phyloP scores from a whole-genome alignment of 1,140 invertebrate species.

The Ceratitis capitata region DNA sequence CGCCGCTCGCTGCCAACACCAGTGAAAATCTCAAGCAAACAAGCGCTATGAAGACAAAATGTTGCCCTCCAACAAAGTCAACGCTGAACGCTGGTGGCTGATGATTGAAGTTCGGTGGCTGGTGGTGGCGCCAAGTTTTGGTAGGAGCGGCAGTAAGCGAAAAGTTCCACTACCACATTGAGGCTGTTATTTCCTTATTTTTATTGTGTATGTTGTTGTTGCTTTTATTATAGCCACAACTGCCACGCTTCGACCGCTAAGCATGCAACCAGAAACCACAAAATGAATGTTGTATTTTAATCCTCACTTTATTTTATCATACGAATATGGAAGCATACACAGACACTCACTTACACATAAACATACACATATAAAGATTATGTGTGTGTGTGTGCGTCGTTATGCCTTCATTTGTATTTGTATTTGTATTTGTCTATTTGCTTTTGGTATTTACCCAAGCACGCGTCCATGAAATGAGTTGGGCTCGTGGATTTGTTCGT shows the following conservation, averaged over 20 bases:
- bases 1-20: neutral
- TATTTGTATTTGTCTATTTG: neutral
- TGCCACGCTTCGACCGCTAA: constrained; percentile 22
- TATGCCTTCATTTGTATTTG: too few species aligned
- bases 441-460: constrained; percentile 10
- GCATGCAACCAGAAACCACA: constrained; percentile 32
- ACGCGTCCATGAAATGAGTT: constrained; percentile 23
- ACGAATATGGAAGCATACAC: neutral
- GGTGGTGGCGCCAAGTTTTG: neutral
- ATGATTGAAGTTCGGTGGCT: too few species aligned
- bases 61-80: constrained; percentile 17
- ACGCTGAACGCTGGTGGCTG: too few species aligned
- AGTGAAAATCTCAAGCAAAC: neutral
- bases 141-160: neutral
- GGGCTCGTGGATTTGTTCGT: constrained; percentile 1
- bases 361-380: neutral
- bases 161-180: neutral
- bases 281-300: constrained; percentile 38
- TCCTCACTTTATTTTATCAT: constrained; percentile 38
- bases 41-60: constrained; percentile 26
- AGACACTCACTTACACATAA: neutral
- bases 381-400: neutral
- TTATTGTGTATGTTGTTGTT: constrained; percentile 17
- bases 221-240: neutral
- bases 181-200: too few species aligned